These are phyloP conservation scores for Poliocrania exsul DNA, from an alignment of 2,797 vertebrate species.

Conservation along the genomic window DNA sequence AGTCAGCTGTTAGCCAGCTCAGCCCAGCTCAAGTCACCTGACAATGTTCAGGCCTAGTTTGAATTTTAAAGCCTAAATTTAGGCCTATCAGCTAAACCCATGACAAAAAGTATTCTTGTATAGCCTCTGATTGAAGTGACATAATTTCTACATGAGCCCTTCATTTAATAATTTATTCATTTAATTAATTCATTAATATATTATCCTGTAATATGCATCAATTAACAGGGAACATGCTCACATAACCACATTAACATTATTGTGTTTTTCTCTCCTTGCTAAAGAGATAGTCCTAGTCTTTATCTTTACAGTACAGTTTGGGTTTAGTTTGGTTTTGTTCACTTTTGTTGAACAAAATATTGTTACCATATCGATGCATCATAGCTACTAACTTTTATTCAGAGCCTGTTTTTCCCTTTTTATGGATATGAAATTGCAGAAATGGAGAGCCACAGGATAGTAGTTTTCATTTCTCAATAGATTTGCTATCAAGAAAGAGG, in stretches of 20 bases:
- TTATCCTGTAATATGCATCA: neutral
- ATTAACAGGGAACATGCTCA: neutral
- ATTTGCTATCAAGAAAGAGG: neutral
- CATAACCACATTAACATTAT: neutral
- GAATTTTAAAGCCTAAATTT: too few relatives aligned
- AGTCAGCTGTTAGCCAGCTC: too few relatives aligned
- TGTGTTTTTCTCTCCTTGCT: neutral
- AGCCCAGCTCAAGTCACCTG: too few relatives aligned
- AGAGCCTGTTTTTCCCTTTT: neutral
- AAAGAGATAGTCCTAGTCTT: neutral
- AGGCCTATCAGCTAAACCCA: too few relatives aligned
- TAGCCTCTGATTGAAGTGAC: neutral
- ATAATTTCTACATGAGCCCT: neutral
- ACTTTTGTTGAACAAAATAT: neutral
- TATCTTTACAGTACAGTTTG: neutral
- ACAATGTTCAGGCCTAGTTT: too few relatives aligned
- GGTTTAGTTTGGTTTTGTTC: neutral
- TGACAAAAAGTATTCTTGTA: neutral
- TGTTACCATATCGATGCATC: accelerated
- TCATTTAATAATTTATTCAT: neutral
- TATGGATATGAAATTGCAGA: neutral
- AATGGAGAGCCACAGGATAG: neutral
- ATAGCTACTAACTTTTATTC: neutral
- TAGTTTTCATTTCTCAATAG: neutral
- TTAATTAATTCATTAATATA: neutral